Conservation (phyloP, 2,797 vertebrate genomes). For the Meriones psammophilus region DNA sequence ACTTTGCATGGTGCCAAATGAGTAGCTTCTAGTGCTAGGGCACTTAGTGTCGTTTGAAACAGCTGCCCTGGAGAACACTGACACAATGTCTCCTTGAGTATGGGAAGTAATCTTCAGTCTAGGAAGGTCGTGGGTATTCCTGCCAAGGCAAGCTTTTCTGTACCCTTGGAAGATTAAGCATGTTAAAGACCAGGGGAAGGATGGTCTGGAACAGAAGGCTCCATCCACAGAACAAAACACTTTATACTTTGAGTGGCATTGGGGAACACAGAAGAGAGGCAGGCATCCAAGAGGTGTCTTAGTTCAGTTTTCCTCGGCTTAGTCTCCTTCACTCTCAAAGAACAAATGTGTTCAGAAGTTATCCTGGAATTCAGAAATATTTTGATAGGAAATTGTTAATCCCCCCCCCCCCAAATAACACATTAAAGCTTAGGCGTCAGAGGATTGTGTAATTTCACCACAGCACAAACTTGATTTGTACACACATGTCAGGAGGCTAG, state of each 20-base stretch:
- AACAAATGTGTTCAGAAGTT: constrained; percentile 6
- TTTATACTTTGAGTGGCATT: background rate
- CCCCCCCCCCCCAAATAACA: background rate
- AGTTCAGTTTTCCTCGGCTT: background rate
- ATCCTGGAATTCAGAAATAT: background rate
- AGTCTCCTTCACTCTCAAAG: background rate
- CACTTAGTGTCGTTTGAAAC: constrained; percentile 35
- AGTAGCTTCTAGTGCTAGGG: background rate
- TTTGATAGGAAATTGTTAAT: constrained; percentile 7
- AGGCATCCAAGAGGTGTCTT: too few relatives aligned
- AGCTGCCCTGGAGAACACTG: constrained; percentile 7
- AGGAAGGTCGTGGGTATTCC: background rate
- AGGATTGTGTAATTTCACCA: background rate
- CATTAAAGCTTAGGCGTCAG: background rate
- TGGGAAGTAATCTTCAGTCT: background rate
- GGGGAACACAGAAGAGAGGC: background rate
- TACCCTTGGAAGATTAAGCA: background rate
- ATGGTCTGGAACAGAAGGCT: background rate
- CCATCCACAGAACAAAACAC: background rate
- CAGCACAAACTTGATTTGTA: background rate
- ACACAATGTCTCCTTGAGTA: background rate
- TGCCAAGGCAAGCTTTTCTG: constrained; percentile 18
- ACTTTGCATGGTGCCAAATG: background rate
- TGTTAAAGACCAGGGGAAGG: constrained; percentile 16
- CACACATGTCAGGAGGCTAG: background rate